A percentile compares a stretch with the other conserved stretches of the same genome.
Evolutionary conservation across 1,140 invertebrate genomes (phyloP).

Genomic region (Thereuonema tuberculata): DNA sequence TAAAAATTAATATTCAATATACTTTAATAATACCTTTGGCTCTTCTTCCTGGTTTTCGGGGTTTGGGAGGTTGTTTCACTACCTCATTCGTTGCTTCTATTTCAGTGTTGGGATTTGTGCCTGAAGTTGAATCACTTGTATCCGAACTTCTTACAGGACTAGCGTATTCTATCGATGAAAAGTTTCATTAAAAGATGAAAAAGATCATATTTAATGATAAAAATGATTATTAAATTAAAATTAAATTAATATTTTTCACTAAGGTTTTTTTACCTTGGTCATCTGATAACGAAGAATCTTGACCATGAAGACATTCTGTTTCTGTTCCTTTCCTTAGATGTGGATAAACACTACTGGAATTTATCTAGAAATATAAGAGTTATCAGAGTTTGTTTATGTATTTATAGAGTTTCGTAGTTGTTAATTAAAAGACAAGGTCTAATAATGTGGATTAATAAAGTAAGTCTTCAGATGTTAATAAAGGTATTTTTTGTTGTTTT

Average conservation of each 20-base stretch:
- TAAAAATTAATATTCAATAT: too few relatives aligned
- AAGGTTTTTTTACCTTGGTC: constrained; percentile 6
- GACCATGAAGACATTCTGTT: background rate
- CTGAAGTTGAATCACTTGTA: constrained; percentile 11
- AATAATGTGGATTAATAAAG: too few relatives aligned
- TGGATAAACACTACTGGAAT: constrained; percentile 1
- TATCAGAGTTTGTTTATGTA: too few relatives aligned
- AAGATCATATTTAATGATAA: background rate
- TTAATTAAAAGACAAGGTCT: too few relatives aligned
- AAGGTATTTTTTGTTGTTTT: too few relatives aligned
- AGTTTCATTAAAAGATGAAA: background rate
- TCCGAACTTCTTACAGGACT: constrained; percentile 12
- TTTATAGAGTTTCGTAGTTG: too few relatives aligned
- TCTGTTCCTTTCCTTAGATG: constrained; percentile 4
- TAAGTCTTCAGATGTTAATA: too few relatives aligned
- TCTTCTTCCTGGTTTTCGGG: constrained; percentile 6
- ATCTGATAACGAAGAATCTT: constrained; percentile 6
- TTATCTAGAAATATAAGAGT: background rate
- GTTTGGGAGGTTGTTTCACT: background rate
- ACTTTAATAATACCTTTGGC: constrained; percentile 14
- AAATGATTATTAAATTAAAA: background rate
- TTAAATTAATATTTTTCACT: background rate
- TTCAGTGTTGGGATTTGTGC: constrained; percentile 1
- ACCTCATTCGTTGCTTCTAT: background rate
- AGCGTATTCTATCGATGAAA: constrained; percentile 5